phyloP scores from a whole-genome alignment of 2,888 invertebrate genomes.

The Sphaerophoria rueppellii region DNA sequence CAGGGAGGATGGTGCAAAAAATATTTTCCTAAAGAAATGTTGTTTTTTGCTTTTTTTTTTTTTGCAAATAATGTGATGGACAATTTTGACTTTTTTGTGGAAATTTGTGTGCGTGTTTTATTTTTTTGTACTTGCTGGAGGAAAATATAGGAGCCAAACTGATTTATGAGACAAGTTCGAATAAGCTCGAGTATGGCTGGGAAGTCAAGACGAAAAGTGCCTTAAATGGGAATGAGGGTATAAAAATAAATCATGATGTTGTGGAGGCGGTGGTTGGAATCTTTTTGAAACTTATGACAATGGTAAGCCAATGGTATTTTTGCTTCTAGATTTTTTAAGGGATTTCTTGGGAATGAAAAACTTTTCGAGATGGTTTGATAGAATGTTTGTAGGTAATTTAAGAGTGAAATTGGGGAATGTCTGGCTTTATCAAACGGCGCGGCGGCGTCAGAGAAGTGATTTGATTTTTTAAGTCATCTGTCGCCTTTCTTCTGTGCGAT shows the following conservation, averaged over 20 bases:
- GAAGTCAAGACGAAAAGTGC: slow-evolving; percentile 33
- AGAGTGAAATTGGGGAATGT: no score
- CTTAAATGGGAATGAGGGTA: slow-evolving; percentile 22
- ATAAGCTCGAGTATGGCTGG: slow-evolving; percentile 37
- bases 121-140: not conserved
- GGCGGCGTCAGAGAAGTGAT: no score
- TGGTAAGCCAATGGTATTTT: slow-evolving; percentile 63
- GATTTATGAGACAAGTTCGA: slow-evolving; percentile 70
- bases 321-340: not conserved
- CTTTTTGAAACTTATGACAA: slow-evolving; percentile 61
- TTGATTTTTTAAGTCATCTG: no score
- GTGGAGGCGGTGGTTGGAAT: slow-evolving; percentile 40
- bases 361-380: no score
- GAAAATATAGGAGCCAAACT: slow-evolving; percentile 42
- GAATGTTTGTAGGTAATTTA: no score
- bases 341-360: no score
- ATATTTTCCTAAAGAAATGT: slow-evolving; percentile 10
- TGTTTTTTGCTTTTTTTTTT: not conserved
- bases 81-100: slow-evolving; percentile 32
- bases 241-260: slow-evolving; percentile 59
- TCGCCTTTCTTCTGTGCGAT: no score
- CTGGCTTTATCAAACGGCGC: no score
- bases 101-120: slow-evolving; percentile 25
- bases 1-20: slow-evolving; percentile 33
- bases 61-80: slow-evolving; percentile 53